These are phyloP conservation scores for Euproctis similis DNA, from an alignment of 2,888 invertebrate genomes.

Conservation along the genomic window DNA sequence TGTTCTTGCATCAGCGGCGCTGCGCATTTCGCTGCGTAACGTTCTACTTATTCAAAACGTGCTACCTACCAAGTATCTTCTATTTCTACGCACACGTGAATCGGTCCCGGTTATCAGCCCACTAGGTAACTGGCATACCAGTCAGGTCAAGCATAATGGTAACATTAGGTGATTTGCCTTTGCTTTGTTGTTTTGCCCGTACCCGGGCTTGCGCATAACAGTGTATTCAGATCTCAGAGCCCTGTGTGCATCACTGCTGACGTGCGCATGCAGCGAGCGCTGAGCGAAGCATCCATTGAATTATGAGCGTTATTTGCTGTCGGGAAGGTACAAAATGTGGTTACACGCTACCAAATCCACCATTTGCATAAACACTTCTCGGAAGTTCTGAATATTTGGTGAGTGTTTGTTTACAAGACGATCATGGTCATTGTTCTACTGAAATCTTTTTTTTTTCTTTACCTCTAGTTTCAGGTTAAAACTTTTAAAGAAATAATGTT, in stretches of 20 bases:
- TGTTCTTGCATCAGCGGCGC: constrained; percentile 37
- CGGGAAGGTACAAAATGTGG: constrained; percentile 9
- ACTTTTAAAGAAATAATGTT: too few relatives aligned
- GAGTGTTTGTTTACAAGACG: constrained; percentile 38
- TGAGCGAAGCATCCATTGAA: constrained; percentile 11
- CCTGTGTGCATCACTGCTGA: constrained; percentile 18
- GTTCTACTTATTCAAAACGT: constrained; percentile 34
- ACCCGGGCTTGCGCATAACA: constrained; percentile 50
- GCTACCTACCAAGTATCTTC: constrained; percentile 34
- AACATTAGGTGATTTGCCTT: constrained; percentile 30
- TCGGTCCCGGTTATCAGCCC: constrained; percentile 67
- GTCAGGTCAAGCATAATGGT: constrained; percentile 53
- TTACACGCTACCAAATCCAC: constrained; percentile 15
- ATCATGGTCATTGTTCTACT: constrained; percentile 21
- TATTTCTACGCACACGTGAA: constrained; percentile 41
- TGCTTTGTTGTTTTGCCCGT: constrained; percentile 34
- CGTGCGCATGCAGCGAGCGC: constrained; percentile 22
- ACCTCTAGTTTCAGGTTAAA: too few relatives aligned
- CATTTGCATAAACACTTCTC: constrained; percentile 10
- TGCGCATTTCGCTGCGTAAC: constrained; percentile 26
- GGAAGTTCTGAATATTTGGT: constrained; percentile 27
- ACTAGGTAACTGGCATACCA: constrained; percentile 49
- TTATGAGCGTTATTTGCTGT: too few relatives aligned
- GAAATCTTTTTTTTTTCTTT: constrained; percentile 1
- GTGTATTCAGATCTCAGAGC: constrained; percentile 60